These are phyloP conservation scores for Notoglanidium macrostoma DNA, from an alignment of 2,797 vertebrate genomes.

Conservation along the genomic window DNA sequence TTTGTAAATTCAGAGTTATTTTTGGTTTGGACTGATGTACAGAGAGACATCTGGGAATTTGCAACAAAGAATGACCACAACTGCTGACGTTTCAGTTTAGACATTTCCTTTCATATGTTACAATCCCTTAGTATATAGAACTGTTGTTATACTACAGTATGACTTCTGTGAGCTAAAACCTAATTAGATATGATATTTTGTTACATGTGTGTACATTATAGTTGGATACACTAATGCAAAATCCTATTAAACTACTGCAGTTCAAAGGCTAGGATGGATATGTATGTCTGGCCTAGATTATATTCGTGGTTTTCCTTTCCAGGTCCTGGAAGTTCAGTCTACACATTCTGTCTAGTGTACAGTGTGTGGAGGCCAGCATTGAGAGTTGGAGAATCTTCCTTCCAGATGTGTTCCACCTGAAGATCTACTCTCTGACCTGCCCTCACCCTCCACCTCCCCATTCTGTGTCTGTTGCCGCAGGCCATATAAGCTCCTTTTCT, in stretches of 20 bases:
- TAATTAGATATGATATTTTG: conserved; percentile 14
- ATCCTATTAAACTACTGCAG: conserved; percentile 15
- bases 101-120: conserved; percentile 34
- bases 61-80: conserved; percentile 26
- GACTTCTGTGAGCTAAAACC: neutral
- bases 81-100: conserved; percentile 34
- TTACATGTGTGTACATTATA: conserved; percentile 10
- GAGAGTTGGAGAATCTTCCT: conserved; percentile 46
- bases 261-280: conserved; percentile 27
- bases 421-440: conserved; percentile 49
- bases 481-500: conserved; percentile 54
- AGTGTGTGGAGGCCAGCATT: conserved; percentile 32
- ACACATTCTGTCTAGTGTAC: conserved; percentile 38
- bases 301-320: conserved; percentile 27
- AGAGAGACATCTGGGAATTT: conserved; percentile 51
- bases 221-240: conserved; percentile 4
- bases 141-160: neutral
- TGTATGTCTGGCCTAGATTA: conserved; percentile 11
- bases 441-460: conserved; percentile 45
- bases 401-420: conserved; percentile 60
- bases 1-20: conserved; percentile 56
- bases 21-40: conserved; percentile 45
- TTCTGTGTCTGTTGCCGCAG: conserved; percentile 47
- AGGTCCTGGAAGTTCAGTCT: conserved; percentile 31
- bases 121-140: conserved; percentile 1